Evolutionary conservation across 1,140 invertebrate genomes (phyloP).

Genomic region (Aphaenogaster ashmeadi): DNA sequence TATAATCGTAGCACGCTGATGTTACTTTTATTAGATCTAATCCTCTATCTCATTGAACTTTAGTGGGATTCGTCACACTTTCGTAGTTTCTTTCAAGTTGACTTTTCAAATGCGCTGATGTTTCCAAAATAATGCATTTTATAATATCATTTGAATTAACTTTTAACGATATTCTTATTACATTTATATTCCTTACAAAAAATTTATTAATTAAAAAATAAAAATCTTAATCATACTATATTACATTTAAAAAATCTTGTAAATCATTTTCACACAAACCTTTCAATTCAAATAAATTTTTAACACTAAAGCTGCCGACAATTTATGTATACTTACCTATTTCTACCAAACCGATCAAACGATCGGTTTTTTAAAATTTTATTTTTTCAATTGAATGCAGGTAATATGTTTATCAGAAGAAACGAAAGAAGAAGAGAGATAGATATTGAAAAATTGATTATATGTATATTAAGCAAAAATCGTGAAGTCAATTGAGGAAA

Average conservation of each 20-base stretch:
- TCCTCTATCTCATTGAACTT: conserved; percentile 10
- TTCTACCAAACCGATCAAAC: no score
- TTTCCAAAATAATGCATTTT: conserved; percentile 10
- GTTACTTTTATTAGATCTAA: conserved; percentile 6
- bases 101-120: neutral
- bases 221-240: neutral
- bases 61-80: neutral
- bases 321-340: no score
- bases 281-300: conserved; percentile 3
- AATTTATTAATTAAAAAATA: neutral
- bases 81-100: neutral
- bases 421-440: no score
- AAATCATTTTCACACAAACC: neutral
- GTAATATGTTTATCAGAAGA: no score
- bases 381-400: no score
- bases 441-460: no score
- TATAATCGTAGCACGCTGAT: conserved; percentile 7
- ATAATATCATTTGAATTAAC: neutral
- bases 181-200: neutral
- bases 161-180: neutral
- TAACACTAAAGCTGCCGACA: no score
- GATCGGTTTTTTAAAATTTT: no score
- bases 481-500: no score
- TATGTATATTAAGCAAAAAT: no score
- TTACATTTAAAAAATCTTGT: neutral